These are phyloP conservation scores for Barypeithes pellucidus DNA, from an alignment of 2,888 invertebrate species.

Conservation along the genomic window DNA sequence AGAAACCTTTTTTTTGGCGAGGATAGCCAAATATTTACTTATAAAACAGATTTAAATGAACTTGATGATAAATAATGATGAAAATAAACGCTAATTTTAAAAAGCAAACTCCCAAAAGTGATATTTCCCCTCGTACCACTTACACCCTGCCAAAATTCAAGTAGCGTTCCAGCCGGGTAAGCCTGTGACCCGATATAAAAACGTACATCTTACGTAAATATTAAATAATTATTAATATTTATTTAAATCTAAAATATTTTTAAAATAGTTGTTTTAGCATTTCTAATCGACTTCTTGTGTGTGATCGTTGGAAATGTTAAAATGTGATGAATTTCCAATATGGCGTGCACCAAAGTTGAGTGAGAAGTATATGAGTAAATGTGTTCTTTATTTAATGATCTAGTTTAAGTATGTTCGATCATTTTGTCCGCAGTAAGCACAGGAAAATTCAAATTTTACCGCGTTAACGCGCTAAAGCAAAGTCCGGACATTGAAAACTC, in stretches of 20 bases:
- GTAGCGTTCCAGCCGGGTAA: conserved; percentile 24
- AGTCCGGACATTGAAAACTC: not conserved
- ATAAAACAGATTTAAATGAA: too few species aligned
- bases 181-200: conserved; percentile 26
- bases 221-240: conserved; percentile 40
- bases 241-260: conserved; percentile 35
- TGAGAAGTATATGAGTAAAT: conserved; percentile 63
- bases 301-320: conserved; percentile 31
- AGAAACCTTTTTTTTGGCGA: too few species aligned
- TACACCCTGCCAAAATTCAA: conserved; percentile 22
- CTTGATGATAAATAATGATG: too few species aligned
- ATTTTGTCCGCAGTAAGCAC: conserved; percentile 26
- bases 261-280: conserved; percentile 30
- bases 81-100: too few species aligned
- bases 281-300: conserved; percentile 27
- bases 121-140: conserved; percentile 13
- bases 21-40: too few species aligned
- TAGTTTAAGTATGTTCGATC: conserved; percentile 31
- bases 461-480: not conserved
- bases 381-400: conserved; percentile 61
- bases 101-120: conserved; percentile 1
- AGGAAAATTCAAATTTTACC: not conserved
- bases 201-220: conserved; percentile 26
- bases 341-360: conserved; percentile 66
- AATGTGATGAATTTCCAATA: conserved; percentile 37